A percentile compares a stretch with the other conserved stretches of the same genome.
phyloP scores from a whole-genome alignment of 1,140 invertebrate species.

The Metaphire vulgaris region DNA sequence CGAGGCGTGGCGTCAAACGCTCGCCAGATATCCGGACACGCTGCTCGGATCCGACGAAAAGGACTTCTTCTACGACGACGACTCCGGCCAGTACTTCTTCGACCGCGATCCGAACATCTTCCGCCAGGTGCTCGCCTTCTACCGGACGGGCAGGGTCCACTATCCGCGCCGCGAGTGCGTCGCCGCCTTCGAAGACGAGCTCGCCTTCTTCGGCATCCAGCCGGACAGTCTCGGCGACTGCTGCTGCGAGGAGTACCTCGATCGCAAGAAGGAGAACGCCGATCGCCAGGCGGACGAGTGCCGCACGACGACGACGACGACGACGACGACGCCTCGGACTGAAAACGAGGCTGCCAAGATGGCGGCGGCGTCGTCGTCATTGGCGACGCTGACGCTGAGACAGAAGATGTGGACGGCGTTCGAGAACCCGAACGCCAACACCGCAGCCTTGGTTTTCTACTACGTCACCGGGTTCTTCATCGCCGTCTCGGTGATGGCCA shows the following conservation, averaged over 20 bases:
- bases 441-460: slow-evolving; percentile 89
- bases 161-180: slow-evolving; percentile 98
- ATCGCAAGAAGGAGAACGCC: slow-evolving; percentile 70
- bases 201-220: slow-evolving; percentile 89
- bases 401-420: slow-evolving; percentile 99
- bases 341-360: background rate
- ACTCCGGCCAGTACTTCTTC: slow-evolving; percentile 96
- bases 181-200: slow-evolving; percentile 95
- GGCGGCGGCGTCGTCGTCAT: background rate
- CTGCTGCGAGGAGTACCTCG: slow-evolving; percentile 97
- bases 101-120: slow-evolving; percentile 97
- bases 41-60: too few relatives aligned
- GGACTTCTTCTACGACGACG: too few relatives aligned
- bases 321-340: background rate
- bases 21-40: slow-evolving; percentile 99
- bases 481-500: slow-evolving; percentile 96
- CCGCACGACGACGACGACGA: background rate
- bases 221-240: slow-evolving; percentile 98
- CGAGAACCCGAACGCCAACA: slow-evolving; percentile 80
- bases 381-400: slow-evolving; percentile 65
- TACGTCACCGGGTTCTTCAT: too few relatives aligned
- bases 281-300: slow-evolving; percentile 67
- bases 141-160: slow-evolving; percentile 94
- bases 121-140: slow-evolving; percentile 96
- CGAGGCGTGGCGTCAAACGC: slow-evolving; percentile 97